Conservation (phyloP, 2,797 vertebrate species). For the Eupleurogrammus muticus region DNA sequence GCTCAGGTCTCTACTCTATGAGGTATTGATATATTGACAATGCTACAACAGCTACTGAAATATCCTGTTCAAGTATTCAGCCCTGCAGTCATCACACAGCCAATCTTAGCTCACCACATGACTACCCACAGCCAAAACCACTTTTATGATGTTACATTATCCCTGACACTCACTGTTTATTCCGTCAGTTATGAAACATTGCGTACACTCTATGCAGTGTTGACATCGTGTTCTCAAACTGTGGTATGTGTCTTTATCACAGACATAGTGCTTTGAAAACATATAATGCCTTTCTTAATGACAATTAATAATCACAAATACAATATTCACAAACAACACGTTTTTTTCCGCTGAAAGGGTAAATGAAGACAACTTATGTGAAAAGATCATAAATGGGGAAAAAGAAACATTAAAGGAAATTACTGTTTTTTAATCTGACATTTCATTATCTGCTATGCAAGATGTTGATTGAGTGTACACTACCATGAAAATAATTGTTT, state of each 20-base stretch:
- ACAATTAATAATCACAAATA: slow-evolving; percentile 24
- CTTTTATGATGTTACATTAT: slow-evolving; percentile 82
- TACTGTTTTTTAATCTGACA: neutral
- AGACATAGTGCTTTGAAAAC: slow-evolving; percentile 40
- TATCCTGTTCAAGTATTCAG: slow-evolving; percentile 89
- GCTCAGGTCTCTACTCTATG: slow-evolving; percentile 83
- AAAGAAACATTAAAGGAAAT: slow-evolving; percentile 22
- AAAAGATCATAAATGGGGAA: slow-evolving; percentile 13
- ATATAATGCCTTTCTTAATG: slow-evolving; percentile 24
- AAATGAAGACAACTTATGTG: slow-evolving; percentile 2
- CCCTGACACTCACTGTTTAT: slow-evolving; percentile 69
- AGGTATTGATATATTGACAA: slow-evolving; percentile 88
- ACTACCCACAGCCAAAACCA: slow-evolving; percentile 79
- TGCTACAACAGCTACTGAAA: slow-evolving; percentile 84
- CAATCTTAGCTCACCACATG: slow-evolving; percentile 77
- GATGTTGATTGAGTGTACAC: slow-evolving; percentile 6
- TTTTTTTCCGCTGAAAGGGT: neutral
- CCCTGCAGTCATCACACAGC: slow-evolving; percentile 81
- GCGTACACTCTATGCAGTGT: slow-evolving; percentile 21
- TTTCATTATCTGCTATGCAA: slow-evolving; percentile 17
- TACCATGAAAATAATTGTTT: neutral
- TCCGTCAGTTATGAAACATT: slow-evolving; percentile 59
- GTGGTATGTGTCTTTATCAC: slow-evolving; percentile 54
- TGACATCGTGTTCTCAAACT: slow-evolving; percentile 55
- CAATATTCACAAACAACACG: slow-evolving; percentile 18